These are phyloP conservation scores for Amorpha juglandis DNA, from an alignment of 2,888 invertebrate species.

Conservation along the genomic window DNA sequence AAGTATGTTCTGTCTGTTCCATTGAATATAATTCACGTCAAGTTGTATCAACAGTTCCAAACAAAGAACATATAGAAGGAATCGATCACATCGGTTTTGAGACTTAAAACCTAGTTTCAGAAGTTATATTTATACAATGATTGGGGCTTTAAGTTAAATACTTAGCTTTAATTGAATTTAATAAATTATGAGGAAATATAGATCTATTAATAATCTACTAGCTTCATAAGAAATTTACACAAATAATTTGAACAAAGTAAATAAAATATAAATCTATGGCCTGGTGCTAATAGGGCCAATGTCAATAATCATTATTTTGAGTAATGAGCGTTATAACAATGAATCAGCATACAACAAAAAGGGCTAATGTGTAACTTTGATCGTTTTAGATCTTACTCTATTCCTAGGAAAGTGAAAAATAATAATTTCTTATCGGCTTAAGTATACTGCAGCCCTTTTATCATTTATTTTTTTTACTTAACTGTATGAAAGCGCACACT, in stretches of 20 bases:
- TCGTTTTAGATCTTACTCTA: too few species aligned
- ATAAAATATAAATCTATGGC: background rate
- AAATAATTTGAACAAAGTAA: background rate
- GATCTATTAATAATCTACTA: background rate
- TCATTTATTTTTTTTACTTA: too few species aligned
- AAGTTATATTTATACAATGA: background rate
- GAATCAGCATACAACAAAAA: too few species aligned
- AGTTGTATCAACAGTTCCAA: background rate
- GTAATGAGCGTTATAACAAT: too few species aligned
- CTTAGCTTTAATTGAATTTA: background rate
- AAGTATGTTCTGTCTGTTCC: too few species aligned
- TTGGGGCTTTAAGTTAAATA: background rate
- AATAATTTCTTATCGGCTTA: too few species aligned
- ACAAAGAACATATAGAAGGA: background rate
- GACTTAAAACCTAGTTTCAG: background rate
- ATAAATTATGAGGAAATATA: background rate
- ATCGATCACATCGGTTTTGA: background rate
- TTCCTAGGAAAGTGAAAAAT: too few species aligned
- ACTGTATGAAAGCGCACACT: too few species aligned
- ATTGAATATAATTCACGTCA: background rate
- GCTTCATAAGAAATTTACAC: background rate
- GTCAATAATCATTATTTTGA: too few species aligned
- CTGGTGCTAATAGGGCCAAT: too few species aligned
- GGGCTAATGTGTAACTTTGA: too few species aligned
- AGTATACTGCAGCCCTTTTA: too few species aligned